Evolutionary conservation across 2,888 invertebrate species (phyloP), one percentile per base, ranked within the genome.

Genomic region (Diarsia rubi): DNA sequence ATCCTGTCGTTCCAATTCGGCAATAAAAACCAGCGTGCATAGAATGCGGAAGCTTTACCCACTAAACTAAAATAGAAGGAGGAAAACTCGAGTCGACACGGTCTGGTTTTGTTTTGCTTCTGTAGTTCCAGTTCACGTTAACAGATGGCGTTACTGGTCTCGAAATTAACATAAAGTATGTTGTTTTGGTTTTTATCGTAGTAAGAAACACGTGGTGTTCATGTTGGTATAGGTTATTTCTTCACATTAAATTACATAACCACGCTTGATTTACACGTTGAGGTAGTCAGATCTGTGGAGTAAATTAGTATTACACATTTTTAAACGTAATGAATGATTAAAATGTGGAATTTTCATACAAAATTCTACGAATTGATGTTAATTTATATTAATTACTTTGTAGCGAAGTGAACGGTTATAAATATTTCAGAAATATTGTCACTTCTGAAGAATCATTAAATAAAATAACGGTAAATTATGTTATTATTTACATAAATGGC

Each of bases 91-190:
- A 52, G 47, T 47, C 16, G 24, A 37, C 47, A n/a, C 64, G 42
- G 27, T 52, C 21, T 52, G 24, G 47, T 65, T 45, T 69, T 60
- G 70, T 65, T 81, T 59, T 47, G 42, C 19, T 47, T 1, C 19
- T 3, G 27, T 60, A 71, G 16, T 75, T 79, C 27, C 12, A 60
- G 44, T 47, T 37, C 14, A n/a, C 16, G 11, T 37, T 70, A 62
- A 84, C 16, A 84, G 82, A 81, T 82, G 82, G 75, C 84, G 84
- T 27, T 82, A 63, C 42, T 8, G 0, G 80, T 69, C 44, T 14
- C 44, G 66, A 62, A 44, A 60, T 12, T n/a, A 16, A 27, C 27
- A 19, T 21, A 37, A 6, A 19, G 12, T 12, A 24, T 37, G 19
- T 21, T 77, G 80, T 77, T 77, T 80, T 80, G 77, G 31, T 80